Conservation (phyloP, 1,140 invertebrate genomes). For the Lepidurus couesii region DNA sequence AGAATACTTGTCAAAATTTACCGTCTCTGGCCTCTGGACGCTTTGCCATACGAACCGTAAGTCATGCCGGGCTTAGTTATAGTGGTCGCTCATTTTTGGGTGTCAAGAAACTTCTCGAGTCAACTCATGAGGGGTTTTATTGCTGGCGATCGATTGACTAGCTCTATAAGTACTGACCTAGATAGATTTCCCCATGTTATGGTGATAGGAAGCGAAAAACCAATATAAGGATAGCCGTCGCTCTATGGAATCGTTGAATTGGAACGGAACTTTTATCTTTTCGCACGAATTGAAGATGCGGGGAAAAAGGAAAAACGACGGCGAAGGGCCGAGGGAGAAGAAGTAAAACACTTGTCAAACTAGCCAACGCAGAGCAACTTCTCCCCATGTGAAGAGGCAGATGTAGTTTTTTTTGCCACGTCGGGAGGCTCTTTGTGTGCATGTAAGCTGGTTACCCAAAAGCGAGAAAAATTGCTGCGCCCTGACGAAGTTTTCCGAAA, state of each 20-base stretch:
- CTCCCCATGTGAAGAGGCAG: constrained; percentile 3
- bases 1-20: constrained; percentile 58
- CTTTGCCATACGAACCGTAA: constrained; percentile 64
- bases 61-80: constrained; percentile 37
- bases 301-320: neutral
- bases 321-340: neutral
- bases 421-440: neutral
- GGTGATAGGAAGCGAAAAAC: constrained; percentile 5
- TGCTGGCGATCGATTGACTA: constrained; percentile 23
- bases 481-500: too few species aligned
- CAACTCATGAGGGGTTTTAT: constrained; percentile 12
- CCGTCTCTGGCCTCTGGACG: constrained; percentile 62
- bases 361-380: constrained; percentile 8
- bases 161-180: constrained; percentile 6
- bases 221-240: neutral
- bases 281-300: constrained; percentile 5
- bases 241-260: neutral
- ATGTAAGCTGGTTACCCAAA: neutral
- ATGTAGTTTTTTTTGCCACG: neutral
- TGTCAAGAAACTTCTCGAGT: constrained; percentile 5
- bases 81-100: constrained; percentile 7
- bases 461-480: too few species aligned
- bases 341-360: constrained; percentile 19
- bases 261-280: constrained; percentile 14
- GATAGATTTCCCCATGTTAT: neutral